Base-by-base conservation (phyloP, 2,888 invertebrate species). In the Sylvicola fuscatus region DNA sequence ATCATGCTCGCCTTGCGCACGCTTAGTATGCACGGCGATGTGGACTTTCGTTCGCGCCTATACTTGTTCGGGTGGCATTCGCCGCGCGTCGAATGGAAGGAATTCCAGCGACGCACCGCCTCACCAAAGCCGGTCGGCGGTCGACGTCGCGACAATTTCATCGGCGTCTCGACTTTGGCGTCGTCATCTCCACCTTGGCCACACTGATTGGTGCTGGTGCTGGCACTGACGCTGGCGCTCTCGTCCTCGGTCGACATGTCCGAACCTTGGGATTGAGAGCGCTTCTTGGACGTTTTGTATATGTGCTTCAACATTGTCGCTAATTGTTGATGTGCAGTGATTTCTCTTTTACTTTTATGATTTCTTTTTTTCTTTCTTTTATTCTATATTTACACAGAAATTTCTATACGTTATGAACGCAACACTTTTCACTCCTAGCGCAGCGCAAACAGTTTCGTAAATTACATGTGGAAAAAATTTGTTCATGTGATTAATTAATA, bases 1-100 rank as follows among this genome's bases (percentile, higher is more conserved):
- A 21, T 21, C 21, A 21, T 21, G 21, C 21, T 21, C 21, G 8
- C 21, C 21, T 21, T 21, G 4, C 21, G 21, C 8, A 8, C 21
- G 8, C 21, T 21, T 8, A 21, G 21, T 4, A 21, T 21, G 26
- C 39, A 39, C 10, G 43, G 43, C 31, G 43, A 40, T 21, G 38
- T 37, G 4, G 41, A 40, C 38, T 44, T 44, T 14, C 44, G 40
- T 36, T 44, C 40, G 8, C 41, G 41, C 2, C 41, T 38, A 37
- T 42, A 42, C 32, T 42, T 42, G 41, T 44, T 44, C 17, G 44
- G 44, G 39, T 44, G 44, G 32, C 42, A 44, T 44, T 45, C 44
- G 16, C 43, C 42, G 27, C 42, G 42, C 14, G 42, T 41, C 11
- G 44, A 39, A 42, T 44, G 44, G 36, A 45, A 44, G 33, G 44